A percentile compares a stretch with the other conserved stretches of the same genome.
Evolutionary conservation across 2,113 vertebrate species (phyloP).

Genomic region (Calyptomena viridis): DNA sequence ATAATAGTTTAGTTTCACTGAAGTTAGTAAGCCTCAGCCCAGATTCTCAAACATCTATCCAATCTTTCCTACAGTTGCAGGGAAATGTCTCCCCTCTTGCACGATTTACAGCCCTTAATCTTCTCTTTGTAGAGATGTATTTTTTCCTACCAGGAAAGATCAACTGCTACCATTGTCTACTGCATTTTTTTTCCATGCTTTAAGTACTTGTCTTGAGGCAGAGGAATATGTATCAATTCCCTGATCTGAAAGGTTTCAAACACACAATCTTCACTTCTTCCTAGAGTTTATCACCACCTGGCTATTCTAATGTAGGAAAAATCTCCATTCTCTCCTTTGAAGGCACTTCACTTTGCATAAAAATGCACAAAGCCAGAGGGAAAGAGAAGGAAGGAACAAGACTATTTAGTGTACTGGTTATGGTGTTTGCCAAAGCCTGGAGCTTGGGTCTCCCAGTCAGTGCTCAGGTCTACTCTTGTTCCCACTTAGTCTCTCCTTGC

Average conservation of each 20-base stretch:
- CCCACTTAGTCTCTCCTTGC: background rate
- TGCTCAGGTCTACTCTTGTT: background rate
- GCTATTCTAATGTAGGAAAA: background rate
- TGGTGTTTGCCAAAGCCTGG: background rate
- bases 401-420: background rate
- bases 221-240: background rate
- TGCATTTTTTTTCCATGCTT: background rate
- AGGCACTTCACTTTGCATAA: background rate
- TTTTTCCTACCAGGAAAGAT: background rate
- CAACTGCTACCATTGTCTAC: background rate
- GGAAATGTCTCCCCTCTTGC: background rate
- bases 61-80: background rate
- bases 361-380: background rate
- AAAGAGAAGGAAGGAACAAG: background rate
- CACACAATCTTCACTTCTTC: background rate
- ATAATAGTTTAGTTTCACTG: background rate
- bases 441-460: background rate
- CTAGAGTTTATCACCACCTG: background rate
- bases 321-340: background rate
- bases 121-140: background rate
- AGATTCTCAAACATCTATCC: background rate
- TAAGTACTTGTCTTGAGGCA: background rate
- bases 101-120: background rate
- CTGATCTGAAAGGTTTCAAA: background rate
- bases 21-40: background rate